These are phyloP conservation scores for Glandiceps talaboti DNA, from an alignment of 53 echinoderm and acorn worm species.

Conservation along the genomic window DNA sequence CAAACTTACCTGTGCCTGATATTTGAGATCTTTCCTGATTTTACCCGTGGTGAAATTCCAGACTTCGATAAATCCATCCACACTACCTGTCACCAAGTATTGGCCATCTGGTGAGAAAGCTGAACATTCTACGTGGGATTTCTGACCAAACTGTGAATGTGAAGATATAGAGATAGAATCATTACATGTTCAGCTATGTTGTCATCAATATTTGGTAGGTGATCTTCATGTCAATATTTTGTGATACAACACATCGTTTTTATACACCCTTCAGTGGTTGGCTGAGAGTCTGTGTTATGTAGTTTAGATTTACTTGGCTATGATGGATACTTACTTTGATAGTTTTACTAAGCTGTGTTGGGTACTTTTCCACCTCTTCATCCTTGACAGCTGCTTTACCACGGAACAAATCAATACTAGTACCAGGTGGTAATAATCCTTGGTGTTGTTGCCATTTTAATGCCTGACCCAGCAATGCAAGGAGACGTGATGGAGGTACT, in stretches of 20 bases:
- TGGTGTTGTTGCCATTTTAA: conserved; percentile 99
- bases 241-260: too few species aligned
- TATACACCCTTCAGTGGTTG: too few species aligned
- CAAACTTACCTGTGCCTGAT: conserved; percentile 85
- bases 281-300: too few species aligned
- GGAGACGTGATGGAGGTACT: conserved; percentile 92
- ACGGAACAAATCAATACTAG: conserved; percentile 90
- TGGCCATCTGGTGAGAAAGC: conserved; percentile 94
- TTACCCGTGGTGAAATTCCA: conserved; percentile 99
- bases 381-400: conserved; percentile 98
- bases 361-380: conserved; percentile 96
- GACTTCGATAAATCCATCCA: conserved; percentile 98
- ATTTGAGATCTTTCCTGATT: conserved; percentile 96
- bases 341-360: conserved; percentile 92
- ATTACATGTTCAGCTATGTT: too few species aligned
- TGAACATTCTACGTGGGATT: conserved; percentile 94
- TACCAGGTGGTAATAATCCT: conserved; percentile 87
- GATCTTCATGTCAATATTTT: neutral
- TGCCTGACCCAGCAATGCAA: conserved; percentile 90
- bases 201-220: neutral
- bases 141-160: conserved; percentile 93
- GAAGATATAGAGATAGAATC: too few species aligned
- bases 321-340: conserved; percentile 81
- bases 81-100: conserved; percentile 94
- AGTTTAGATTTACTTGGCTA: too few species aligned